A percentile compares a stretch with the other conserved stretches of the same genome.
Conservation (phyloP, 2,113 vertebrate species). For the Hystrix brachyura region DNA sequence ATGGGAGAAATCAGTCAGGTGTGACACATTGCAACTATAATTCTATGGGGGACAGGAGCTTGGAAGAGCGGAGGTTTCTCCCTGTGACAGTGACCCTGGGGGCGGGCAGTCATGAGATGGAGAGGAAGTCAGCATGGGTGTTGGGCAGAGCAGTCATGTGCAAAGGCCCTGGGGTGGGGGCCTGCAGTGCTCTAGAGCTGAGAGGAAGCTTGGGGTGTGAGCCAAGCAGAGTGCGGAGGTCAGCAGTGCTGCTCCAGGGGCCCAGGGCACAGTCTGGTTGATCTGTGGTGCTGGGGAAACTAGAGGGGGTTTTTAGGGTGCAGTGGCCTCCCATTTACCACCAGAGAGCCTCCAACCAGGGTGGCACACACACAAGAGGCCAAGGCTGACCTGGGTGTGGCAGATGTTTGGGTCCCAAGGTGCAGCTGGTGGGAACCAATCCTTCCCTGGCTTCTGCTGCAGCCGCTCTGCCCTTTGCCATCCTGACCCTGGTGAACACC, state of each 20-base stretch:
- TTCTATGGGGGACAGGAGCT: background rate
- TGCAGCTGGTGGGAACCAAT: background rate
- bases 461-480: slow-evolving; percentile 94
- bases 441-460: background rate
- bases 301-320: background rate
- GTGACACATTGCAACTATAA: fast-evolving
- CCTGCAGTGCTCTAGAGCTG: too few relatives aligned
- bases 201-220: background rate
- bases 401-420: background rate
- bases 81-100: background rate
- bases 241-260: fast-evolving
- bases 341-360: background rate
- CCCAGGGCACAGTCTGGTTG: background rate
- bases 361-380: background rate
- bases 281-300: background rate
- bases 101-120: too few relatives aligned
- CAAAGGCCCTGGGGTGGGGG: background rate
- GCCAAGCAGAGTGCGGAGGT: too few relatives aligned
- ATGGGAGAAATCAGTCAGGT: background rate
- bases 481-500: slow-evolving; percentile 92
- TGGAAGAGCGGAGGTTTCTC: fast-evolving
- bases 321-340: fast-evolving
- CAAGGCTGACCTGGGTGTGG: fast-evolving
- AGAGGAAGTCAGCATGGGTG: background rate
- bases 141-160: background rate